These are phyloP conservation scores for Vimba vimba DNA, from an alignment of 2,113 vertebrate genomes.

Conservation along the genomic window DNA sequence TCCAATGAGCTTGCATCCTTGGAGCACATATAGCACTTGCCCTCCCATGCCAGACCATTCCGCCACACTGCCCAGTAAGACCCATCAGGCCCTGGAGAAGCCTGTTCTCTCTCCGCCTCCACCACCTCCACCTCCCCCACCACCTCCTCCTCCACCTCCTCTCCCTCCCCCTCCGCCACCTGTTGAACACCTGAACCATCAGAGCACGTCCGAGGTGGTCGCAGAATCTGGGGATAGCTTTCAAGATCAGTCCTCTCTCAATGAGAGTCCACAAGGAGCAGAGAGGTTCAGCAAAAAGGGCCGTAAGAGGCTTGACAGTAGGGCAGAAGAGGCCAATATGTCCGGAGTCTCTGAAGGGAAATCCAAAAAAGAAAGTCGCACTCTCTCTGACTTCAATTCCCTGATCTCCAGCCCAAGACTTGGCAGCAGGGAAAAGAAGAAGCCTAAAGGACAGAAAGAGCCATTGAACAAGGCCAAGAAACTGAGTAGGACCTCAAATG, in stretches of 20 bases:
- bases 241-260: constrained; percentile 90
- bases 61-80: constrained; percentile 82
- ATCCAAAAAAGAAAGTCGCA: constrained; percentile 91
- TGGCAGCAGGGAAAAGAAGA: constrained; percentile 95
- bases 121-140: constrained; percentile 70
- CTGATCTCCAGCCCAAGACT: constrained; percentile 93
- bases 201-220: constrained; percentile 85
- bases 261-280: constrained; percentile 89
- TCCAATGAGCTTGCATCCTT: constrained; percentile 89
- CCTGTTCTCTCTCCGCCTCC: constrained; percentile 79
- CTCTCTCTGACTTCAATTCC: constrained; percentile 92
- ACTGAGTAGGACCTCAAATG: constrained; percentile 88
- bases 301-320: constrained; percentile 90
- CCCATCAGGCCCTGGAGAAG: constrained; percentile 89
- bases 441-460: constrained; percentile 93
- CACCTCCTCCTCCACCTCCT: constrained; percentile 74
- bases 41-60: constrained; percentile 87
- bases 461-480: constrained; percentile 93
- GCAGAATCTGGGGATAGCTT: constrained; percentile 90
- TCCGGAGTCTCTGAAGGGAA: constrained; percentile 90
- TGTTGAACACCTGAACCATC: constrained; percentile 82
- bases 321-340: constrained; percentile 89
- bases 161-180: constrained; percentile 83
- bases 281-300: constrained; percentile 94
- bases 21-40: constrained; percentile 90